phyloP scores from a whole-genome alignment of 2,888 invertebrate genomes.

The Oxytorus armatus region DNA sequence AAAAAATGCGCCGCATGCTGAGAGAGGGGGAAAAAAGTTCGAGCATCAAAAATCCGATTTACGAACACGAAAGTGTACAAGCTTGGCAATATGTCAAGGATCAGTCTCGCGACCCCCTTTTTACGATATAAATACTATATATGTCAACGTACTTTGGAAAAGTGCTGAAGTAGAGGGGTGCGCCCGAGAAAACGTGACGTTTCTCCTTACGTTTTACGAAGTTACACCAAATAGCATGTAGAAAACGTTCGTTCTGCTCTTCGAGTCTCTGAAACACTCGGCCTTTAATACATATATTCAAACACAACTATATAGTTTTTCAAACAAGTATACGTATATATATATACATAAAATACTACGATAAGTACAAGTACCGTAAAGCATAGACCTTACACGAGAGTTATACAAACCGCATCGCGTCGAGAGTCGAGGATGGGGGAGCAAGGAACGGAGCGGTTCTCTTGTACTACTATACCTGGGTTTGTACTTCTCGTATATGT shows the following conservation, averaged over 20 bases:
- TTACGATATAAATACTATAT: conserved; percentile 23
- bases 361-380: conserved; percentile 62
- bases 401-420: conserved; percentile 62
- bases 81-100: conserved; percentile 49
- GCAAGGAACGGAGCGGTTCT: conserved; percentile 48
- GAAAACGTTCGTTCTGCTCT: conserved; percentile 18
- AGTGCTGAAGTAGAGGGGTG: conserved; percentile 47
- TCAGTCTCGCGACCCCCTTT: conserved; percentile 37
- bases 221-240: conserved; percentile 13
- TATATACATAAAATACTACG: conserved; percentile 48
- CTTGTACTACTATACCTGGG: conserved; percentile 35
- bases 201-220: conserved; percentile 31
- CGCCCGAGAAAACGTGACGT: conserved; percentile 72
- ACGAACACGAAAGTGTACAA: conserved; percentile 16
- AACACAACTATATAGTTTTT: conserved; percentile 11
- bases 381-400: conserved; percentile 63
- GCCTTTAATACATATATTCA: conserved; percentile 23
- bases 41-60: neutral
- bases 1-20: neutral
- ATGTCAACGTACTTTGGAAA: conserved; percentile 28
- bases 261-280: conserved; percentile 26
- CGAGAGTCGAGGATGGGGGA: conserved; percentile 33
- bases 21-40: neutral
- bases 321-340: conserved; percentile 7
- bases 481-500: conserved; percentile 34